Evolutionary conservation across 2,888 invertebrate species (phyloP), one percentile per base, ranked within the genome.

Genomic region (Leptura quadrifasciata): DNA sequence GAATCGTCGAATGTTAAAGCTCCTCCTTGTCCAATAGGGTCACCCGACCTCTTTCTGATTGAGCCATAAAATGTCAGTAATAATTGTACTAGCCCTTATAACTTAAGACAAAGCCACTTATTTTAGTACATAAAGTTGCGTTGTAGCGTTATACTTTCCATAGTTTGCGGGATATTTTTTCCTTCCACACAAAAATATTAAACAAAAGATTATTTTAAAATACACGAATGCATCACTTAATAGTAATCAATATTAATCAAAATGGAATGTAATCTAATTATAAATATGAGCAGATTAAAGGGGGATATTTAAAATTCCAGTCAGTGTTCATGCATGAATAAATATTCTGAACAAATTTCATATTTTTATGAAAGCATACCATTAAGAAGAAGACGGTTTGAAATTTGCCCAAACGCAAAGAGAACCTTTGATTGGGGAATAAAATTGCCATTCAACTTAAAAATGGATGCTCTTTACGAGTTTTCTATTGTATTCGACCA

Each of bases 281-380:
- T 54, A 17, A 64, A 21, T 52, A 20, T 20, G 31, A 57, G 68
- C 27, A 31, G 35, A 55, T 68, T 35, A 55, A 61, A 69, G 6
- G 24, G 21, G 27, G 18, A 68, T 20, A 57, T 74, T 73, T 68
- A 60, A 68, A 68, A 52, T 63, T 31, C 39, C 21, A 61, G n/a
- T 31, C 61, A 10, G 55, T 24, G 52, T 63, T 61, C 69, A 60
- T 54, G 74, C 74, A 54, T 61, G 74, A 74, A 69, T 63, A 39
- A 21, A 39, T 63, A 55, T 24, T 69, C 69, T 74, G 68, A 74
- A 74, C 69, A 74, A 69, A 63, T 69, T 74, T 68, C 35, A 58
- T 69, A 58, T 65, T 65, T 65, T 65, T 65, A 52, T 47, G 65
- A 47, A 65, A 47, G 65, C 52, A 31, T 20, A 57, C 61, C 61